Conservation (phyloP, 2,797 vertebrate genomes). For the Falco peregrinus region DNA sequence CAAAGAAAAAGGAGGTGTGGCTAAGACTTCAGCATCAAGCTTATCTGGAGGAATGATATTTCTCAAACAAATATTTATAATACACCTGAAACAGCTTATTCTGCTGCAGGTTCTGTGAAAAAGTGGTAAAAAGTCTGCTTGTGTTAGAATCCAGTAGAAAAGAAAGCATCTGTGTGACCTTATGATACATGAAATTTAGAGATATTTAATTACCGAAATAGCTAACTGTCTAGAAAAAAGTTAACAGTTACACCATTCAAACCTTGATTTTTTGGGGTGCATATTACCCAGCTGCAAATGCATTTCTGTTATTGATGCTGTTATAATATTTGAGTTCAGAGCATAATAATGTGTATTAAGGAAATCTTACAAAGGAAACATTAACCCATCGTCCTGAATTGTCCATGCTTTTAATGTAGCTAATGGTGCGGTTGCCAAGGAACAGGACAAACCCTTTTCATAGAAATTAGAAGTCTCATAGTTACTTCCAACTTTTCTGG, state of each 20-base stretch:
- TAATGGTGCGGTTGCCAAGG: neutral
- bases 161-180: neutral
- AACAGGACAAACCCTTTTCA: neutral
- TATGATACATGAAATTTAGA: neutral
- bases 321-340: neutral
- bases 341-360: neutral
- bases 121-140: neutral
- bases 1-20: neutral
- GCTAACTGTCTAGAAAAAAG: neutral
- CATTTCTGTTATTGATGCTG: neutral
- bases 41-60: neutral
- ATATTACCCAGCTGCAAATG: neutral
- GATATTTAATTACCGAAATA: neutral
- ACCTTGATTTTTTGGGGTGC: neutral
- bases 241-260: neutral
- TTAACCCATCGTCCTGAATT: neutral
- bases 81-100: neutral
- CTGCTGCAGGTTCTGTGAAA: neutral
- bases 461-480: neutral
- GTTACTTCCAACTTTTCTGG: neutral
- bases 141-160: neutral
- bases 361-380: neutral
- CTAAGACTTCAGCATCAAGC: neutral
- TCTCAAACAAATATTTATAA: neutral
- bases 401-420: neutral